Evolutionary conservation across 2,797 vertebrate genomes (phyloP).

Genomic region (Tauraco hartlaubi): DNA sequence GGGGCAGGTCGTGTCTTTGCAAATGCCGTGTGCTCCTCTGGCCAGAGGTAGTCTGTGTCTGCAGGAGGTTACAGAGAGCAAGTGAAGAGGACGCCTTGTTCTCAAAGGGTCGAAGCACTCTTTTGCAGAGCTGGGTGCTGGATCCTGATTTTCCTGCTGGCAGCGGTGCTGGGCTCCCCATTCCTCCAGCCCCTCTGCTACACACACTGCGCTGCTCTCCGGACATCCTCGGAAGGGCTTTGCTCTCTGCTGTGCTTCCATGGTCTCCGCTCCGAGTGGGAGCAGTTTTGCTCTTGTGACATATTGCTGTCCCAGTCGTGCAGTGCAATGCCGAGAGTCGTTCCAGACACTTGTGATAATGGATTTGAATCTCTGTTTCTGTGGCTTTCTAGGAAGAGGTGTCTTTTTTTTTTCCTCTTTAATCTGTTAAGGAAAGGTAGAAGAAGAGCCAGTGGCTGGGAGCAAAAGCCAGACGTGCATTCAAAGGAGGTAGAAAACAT

Average conservation of each 20-base stretch:
- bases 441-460: not conserved
- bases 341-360: not conserved
- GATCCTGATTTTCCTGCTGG: not conserved
- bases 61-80: not conserved
- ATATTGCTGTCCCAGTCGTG: accelerated
- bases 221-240: not conserved
- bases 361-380: not conserved
- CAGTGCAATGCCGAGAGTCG: accelerated
- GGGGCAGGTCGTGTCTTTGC: not conserved
- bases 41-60: not conserved
- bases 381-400: not conserved
- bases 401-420: not conserved
- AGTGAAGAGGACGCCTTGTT: not conserved
- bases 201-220: accelerated
- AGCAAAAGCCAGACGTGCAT: not conserved
- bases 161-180: not conserved
- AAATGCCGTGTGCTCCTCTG: not conserved
- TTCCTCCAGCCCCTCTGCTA: not conserved
- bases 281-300: not conserved
- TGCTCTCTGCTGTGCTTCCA: not conserved
- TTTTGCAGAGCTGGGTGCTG: not conserved
- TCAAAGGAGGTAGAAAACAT: not conserved
- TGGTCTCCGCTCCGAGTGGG: not conserved
- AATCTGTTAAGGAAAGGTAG: not conserved
- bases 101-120: accelerated